These are phyloP conservation scores for Odocoileus hemionus DNA, from an alignment of 2,113 vertebrate genomes.

Conservation along the genomic window DNA sequence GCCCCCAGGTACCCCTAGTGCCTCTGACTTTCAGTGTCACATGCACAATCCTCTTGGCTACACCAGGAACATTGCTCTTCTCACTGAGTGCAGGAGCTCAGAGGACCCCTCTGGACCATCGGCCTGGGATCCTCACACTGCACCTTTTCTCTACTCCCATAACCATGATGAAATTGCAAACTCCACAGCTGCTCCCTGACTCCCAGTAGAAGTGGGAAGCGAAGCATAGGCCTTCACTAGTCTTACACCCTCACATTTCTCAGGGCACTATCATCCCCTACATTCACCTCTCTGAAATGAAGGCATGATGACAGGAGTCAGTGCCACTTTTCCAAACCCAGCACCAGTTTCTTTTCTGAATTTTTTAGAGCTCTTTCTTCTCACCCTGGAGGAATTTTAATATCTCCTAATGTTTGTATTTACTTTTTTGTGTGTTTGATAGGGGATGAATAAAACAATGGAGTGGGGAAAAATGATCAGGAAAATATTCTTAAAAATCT, in stretches of 20 bases:
- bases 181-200: accelerated
- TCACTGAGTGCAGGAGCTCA: not conserved
- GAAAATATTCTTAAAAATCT: not conserved
- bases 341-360: not conserved
- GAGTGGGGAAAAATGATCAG: not conserved
- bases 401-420: not conserved
- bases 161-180: too few species aligned
- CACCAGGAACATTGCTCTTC: not conserved
- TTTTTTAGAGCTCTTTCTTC: not conserved
- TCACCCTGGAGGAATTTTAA: not conserved
- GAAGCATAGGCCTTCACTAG: accelerated
- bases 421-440: not conserved
- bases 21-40: not conserved
- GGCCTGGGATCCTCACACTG: not conserved
- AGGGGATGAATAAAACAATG: not conserved
- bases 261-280: not conserved
- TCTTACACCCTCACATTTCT: not conserved
- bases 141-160: not conserved
- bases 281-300: not conserved
- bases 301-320: accelerated
- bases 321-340: not conserved
- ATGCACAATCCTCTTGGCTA: not conserved
- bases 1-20: not conserved
- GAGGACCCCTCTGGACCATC: not conserved
- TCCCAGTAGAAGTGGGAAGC: not conserved